These are phyloP conservation scores for Eupeodes latifasciatus DNA, from an alignment of 2,888 invertebrate species.

Conservation along the genomic window DNA sequence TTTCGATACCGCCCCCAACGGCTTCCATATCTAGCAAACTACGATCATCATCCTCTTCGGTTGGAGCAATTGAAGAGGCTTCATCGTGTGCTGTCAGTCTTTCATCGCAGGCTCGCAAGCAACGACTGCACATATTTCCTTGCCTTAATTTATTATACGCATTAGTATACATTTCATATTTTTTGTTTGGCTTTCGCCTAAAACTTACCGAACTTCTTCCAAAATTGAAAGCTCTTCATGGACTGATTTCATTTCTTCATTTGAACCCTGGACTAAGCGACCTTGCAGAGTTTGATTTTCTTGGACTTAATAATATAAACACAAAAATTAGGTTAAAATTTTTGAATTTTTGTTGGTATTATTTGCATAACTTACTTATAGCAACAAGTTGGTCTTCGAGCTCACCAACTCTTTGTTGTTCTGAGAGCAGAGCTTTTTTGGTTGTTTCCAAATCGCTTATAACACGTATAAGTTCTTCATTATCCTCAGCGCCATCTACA, in stretches of 20 bases:
- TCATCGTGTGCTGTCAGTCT: slow-evolving; percentile 84
- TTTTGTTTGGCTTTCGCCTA: background rate
- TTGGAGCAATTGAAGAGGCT: slow-evolving; percentile 87
- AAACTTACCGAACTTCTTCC: slow-evolving; percentile 91
- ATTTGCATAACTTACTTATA: slow-evolving; percentile 80
- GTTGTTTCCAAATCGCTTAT: slow-evolving; percentile 90
- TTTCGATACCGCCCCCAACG: slow-evolving; percentile 80
- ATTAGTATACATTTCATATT: background rate
- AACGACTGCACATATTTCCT: slow-evolving; percentile 92
- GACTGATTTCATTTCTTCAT: slow-evolving; percentile 89
- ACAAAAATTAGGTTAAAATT: too few relatives aligned
- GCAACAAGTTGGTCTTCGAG: slow-evolving; percentile 91
- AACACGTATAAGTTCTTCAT: slow-evolving; percentile 85
- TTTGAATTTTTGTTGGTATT: background rate
- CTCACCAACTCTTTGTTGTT: slow-evolving; percentile 90
- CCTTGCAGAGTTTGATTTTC: slow-evolving; percentile 83
- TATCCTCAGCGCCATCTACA: slow-evolving; percentile 80
- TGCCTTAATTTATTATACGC: slow-evolving; percentile 85
- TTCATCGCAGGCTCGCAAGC: slow-evolving; percentile 88
- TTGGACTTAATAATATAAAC: slow-evolving; percentile 79
- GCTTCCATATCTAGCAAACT: slow-evolving; percentile 85
- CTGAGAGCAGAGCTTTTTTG: slow-evolving; percentile 88
- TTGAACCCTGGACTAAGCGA: slow-evolving; percentile 85
- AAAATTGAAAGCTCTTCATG: slow-evolving; percentile 93
- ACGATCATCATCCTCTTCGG: slow-evolving; percentile 90